These are phyloP conservation scores for Emydura subglobosa DNA, from an alignment of 2,113 vertebrate genomes.

Conservation along the genomic window DNA sequence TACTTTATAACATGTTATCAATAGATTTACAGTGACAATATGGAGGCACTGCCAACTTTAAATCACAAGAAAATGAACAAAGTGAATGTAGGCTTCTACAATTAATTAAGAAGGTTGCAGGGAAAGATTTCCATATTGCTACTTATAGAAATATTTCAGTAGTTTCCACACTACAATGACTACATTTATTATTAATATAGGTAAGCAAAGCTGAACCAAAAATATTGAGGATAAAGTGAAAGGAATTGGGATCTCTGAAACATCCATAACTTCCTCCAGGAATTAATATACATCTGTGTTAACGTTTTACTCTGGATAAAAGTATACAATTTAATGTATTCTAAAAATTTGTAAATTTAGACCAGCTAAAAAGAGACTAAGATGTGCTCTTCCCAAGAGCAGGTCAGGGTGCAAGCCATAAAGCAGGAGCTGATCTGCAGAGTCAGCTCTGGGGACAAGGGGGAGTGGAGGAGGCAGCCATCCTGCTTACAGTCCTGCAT, in stretches of 20 bases:
- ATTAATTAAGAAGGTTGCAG: neutral
- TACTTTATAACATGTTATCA: neutral
- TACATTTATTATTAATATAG: neutral
- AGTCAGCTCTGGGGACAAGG: no score
- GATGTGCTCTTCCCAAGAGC: neutral
- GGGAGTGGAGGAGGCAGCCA: neutral
- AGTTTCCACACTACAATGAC: neutral
- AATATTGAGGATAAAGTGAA: slow-evolving; percentile 15
- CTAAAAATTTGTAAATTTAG: slow-evolving; percentile 33
- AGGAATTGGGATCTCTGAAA: slow-evolving; percentile 5
- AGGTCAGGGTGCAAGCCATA: no score
- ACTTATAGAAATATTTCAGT: neutral
- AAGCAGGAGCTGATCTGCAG: no score
- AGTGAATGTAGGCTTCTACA: neutral
- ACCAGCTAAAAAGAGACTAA: neutral
- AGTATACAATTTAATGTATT: slow-evolving; percentile 25
- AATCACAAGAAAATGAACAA: slow-evolving; percentile 23
- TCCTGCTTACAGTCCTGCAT: neutral
- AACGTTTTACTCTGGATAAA: slow-evolving; percentile 37
- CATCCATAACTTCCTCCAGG: neutral
- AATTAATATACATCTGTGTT: slow-evolving; percentile 31
- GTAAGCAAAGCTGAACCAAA: neutral
- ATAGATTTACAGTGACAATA: slow-evolving; percentile 44
- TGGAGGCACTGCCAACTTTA: neutral
- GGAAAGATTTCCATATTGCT: neutral